Evolutionary conservation across 2,888 invertebrate species (phyloP), one percentile per base, ranked within the genome.

Genomic region (Encarsia formosa): DNA sequence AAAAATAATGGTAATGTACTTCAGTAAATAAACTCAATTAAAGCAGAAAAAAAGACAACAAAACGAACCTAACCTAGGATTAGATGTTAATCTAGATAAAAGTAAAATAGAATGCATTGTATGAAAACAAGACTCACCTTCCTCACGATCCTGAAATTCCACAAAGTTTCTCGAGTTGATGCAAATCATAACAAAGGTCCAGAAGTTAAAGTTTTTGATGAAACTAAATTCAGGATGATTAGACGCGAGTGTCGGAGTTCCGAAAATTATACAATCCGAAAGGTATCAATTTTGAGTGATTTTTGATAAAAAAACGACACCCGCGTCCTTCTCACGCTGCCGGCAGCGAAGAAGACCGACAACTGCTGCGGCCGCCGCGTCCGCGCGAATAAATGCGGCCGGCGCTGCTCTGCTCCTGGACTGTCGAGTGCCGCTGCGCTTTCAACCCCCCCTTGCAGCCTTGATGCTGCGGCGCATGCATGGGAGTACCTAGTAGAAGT

Each of bases 331-430:
- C 52, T 52, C 53, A 39, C 68, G 65, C 68, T 65, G 68, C 69
- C 69, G 67, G 68, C 67, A 69, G 69, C 68, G 68, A 67, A 61
- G 63, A 65, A 62, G 65, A 69, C 67, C 65, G 63, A 62, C 60
- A 54, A 59, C 61, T 56, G 58, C 40, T n/a, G 29, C 29, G 9
- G n/a, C 34, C 15, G 34, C 34, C 9, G 22, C 22, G 15, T 22
- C 20, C 46, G 46, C 48, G 44, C 51, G 60, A 59, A 58, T 57
- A 56, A 56, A 57, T 59, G 45, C 24, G 8, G 19, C 16, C 16
- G 9, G 19, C 26, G 29, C 29, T 20, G 22, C 26, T 11, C 11
- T 26, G 26, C 26, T 6, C 26, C 26, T 11, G 26, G 26, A 11
- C 11, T 6, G 6, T 16, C 34, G 47, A 29, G 31, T 43, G 49